phyloP scores from a whole-genome alignment of 2,888 invertebrate genomes.

The Acheta domesticus region DNA sequence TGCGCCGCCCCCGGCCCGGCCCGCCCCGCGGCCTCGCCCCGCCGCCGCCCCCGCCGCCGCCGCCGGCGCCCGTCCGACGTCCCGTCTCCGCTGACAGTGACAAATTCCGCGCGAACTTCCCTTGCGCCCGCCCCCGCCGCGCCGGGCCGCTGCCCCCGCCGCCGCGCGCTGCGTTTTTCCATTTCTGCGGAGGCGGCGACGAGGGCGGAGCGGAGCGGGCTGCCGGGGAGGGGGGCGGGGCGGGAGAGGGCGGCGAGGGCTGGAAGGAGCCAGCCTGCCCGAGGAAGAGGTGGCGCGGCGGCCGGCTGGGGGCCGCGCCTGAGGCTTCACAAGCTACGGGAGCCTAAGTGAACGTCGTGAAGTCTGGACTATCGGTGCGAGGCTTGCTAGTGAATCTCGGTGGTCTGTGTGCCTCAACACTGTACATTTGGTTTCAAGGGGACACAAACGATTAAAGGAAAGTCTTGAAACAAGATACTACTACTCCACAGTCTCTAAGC shows the following conservation, averaged over 20 bases:
- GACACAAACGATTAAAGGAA: too few species aligned
- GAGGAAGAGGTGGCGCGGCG: too few species aligned
- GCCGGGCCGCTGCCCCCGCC: neutral
- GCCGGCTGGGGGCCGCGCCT: too few species aligned
- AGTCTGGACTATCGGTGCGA: too few species aligned
- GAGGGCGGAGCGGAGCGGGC: neutral
- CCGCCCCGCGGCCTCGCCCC: neutral
- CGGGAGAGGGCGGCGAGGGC: neutral
- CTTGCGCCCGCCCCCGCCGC: neutral
- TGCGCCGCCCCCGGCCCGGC: neutral
- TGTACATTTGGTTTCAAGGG: too few species aligned
- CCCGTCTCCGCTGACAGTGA: slow-evolving; percentile 8
- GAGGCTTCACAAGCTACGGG: too few species aligned
- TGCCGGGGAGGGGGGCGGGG: neutral
- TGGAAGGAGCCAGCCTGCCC: too few species aligned
- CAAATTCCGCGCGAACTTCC: slow-evolving; percentile 18
- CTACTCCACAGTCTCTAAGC: too few species aligned
- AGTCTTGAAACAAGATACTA: too few species aligned
- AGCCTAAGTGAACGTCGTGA: too few species aligned
- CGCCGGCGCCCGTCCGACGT: neutral
- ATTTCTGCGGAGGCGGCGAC: slow-evolving; percentile 2
- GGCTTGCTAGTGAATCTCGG: too few species aligned
- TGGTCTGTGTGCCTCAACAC: too few species aligned
- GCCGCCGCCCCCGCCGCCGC: neutral
- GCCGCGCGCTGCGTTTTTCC: slow-evolving; percentile 5